Percentiles rank a stretch among this genome's conserved stretches.
phyloP scores from a whole-genome alignment of 2,888 invertebrate species.

The Entomobrya proxima region DNA sequence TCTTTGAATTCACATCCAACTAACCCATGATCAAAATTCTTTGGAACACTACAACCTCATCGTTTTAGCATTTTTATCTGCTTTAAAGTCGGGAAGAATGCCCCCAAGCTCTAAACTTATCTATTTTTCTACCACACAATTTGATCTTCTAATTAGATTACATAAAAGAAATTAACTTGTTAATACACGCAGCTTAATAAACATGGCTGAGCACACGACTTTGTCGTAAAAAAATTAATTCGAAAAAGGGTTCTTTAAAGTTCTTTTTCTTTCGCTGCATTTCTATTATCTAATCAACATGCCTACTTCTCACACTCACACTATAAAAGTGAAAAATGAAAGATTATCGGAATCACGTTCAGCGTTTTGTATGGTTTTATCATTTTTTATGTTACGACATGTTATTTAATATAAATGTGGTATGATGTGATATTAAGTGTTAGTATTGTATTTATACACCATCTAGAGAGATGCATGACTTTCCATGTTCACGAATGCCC shows the following conservation, averaged over 20 bases:
- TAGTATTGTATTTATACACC: neutral
- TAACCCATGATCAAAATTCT: too few relatives aligned
- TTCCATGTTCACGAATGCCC: constrained; percentile 50
- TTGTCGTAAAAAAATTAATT: constrained; percentile 35
- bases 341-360: neutral
- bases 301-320: too few relatives aligned
- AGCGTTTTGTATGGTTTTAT: neutral
- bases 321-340: neutral
- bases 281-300: neutral
- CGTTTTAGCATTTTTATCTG: too few relatives aligned
- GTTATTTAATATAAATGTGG: too few relatives aligned
- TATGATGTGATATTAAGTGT: too few relatives aligned
- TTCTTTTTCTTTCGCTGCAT: neutral
- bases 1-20: too few relatives aligned
- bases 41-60: too few relatives aligned
- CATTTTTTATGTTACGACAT: too few relatives aligned
- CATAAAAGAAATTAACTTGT: constrained; percentile 8
- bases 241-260: neutral
- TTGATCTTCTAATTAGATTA: constrained; percentile 31
- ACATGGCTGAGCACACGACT: too few relatives aligned
- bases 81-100: too few relatives aligned
- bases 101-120: constrained; percentile 7
- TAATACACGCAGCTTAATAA: neutral
- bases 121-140: neutral
- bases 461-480: constrained; percentile 21